A percentile compares a stretch with the other conserved stretches of the same genome.
phyloP scores from a whole-genome alignment of 2,888 invertebrate species.

The Drosophila meridiana region DNA sequence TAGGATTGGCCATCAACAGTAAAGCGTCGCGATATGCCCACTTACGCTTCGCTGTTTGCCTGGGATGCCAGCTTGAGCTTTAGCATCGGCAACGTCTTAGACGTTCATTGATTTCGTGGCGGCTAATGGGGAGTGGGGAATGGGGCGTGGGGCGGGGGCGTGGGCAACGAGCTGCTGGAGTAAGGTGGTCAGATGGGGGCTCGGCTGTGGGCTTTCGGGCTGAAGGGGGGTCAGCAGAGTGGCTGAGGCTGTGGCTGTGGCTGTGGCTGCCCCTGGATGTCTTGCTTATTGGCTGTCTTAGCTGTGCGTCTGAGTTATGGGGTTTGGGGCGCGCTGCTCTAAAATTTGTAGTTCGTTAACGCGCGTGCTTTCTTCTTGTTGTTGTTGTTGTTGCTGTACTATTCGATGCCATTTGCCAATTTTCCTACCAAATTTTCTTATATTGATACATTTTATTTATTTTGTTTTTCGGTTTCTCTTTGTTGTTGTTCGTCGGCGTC shows the following conservation, averaged over 20 bases:
- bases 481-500: conserved; percentile 9
- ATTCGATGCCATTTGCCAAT: conserved; percentile 34
- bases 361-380: conserved; percentile 18
- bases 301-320: conserved; percentile 10
- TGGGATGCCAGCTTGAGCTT: conserved; percentile 2
- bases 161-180: neutral
- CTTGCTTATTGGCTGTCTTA: neutral
- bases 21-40: neutral
- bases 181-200: neutral
- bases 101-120: conserved; percentile 15
- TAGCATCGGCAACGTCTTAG: neutral
- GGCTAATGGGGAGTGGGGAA: conserved; percentile 1
- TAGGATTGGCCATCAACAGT: neutral
- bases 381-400: conserved; percentile 2
- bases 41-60: neutral
- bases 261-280: conserved; percentile 13
- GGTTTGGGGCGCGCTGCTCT: conserved; percentile 27
- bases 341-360: conserved; percentile 66
- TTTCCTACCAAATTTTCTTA: conserved; percentile 62
- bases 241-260: conserved; percentile 14
- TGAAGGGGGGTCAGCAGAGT: conserved; percentile 28
- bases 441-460: conserved; percentile 74
- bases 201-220: neutral
- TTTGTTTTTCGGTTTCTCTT: conserved; percentile 56
- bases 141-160: neutral